These are phyloP conservation scores for Bubo scandiacus DNA, from an alignment of 2,113 vertebrate species.

Conservation along the genomic window DNA sequence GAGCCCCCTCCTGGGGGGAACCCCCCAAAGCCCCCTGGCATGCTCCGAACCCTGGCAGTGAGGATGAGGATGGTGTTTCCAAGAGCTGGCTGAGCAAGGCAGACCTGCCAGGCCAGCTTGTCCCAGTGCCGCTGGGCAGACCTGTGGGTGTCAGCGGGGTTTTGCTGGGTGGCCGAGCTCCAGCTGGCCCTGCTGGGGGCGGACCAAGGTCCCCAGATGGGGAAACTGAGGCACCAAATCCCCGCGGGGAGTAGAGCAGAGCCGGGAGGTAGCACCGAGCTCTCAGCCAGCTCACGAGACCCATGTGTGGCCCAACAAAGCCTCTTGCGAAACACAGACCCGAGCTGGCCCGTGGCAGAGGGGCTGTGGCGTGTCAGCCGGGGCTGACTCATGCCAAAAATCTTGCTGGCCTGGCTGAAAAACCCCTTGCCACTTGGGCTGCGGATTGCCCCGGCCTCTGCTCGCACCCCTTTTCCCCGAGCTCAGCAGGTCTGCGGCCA, in stretches of 20 bases:
- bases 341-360: accelerated
- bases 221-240: not conserved
- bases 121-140: accelerated
- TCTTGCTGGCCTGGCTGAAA: not conserved
- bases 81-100: not conserved
- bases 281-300: not conserved
- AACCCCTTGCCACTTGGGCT: not conserved
- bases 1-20: not conserved
- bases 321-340: not conserved
- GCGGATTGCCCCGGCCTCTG: not conserved
- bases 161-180: no score
- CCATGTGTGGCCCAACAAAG: not conserved
- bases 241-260: not conserved
- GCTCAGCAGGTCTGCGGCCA: not conserved
- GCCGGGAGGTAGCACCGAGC: not conserved
- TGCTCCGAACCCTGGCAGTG: accelerated
- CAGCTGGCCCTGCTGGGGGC: not conserved
- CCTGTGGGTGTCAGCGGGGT: accelerated
- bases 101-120: not conserved
- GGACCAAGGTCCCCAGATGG: not conserved
- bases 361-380: not conserved
- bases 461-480: accelerated
- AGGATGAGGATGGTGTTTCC: not conserved
- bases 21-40: not conserved
- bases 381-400: not conserved